Evolutionary conservation across 2,113 vertebrate genomes (phyloP).

Genomic region (Malurus elegans): DNA sequence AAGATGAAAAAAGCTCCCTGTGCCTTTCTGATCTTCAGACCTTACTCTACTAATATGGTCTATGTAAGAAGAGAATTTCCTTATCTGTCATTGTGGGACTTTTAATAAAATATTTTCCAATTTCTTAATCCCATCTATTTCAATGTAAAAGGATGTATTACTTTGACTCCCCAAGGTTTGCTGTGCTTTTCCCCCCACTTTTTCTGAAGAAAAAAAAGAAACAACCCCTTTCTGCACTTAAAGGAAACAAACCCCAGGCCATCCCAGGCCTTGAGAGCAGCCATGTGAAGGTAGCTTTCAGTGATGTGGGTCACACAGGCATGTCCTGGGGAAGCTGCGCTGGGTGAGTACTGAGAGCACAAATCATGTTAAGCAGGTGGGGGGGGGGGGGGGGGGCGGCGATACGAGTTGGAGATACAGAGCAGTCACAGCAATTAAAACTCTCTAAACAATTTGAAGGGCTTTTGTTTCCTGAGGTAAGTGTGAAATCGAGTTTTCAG

Average conservation of each 20-base stretch:
- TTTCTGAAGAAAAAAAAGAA: neutral
- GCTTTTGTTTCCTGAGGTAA: neutral
- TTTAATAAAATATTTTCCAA: neutral
- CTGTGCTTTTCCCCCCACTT: neutral
- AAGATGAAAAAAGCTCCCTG: neutral
- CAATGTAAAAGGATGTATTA: neutral
- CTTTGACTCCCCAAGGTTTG: neutral
- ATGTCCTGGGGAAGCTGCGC: neutral
- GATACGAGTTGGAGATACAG: accelerated
- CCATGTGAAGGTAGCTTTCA: neutral
- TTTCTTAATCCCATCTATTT: neutral
- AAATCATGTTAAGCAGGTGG: neutral
- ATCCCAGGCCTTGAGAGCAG: neutral
- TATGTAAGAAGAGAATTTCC: neutral
- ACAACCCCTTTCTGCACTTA: neutral
- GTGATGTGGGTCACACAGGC: neutral
- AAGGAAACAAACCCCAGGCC: neutral
- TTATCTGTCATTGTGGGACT: neutral
- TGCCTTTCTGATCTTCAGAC: neutral
- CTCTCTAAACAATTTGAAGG: neutral
- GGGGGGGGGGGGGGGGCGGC: accelerated
- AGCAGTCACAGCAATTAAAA: neutral
- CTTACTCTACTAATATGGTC: neutral
- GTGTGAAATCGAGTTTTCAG: neutral
- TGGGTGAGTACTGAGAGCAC: neutral